Percentiles rank a stretch among this genome's conserved stretches.
phyloP scores from a whole-genome alignment of 2,888 invertebrate genomes.

The Anticlea derivata region DNA sequence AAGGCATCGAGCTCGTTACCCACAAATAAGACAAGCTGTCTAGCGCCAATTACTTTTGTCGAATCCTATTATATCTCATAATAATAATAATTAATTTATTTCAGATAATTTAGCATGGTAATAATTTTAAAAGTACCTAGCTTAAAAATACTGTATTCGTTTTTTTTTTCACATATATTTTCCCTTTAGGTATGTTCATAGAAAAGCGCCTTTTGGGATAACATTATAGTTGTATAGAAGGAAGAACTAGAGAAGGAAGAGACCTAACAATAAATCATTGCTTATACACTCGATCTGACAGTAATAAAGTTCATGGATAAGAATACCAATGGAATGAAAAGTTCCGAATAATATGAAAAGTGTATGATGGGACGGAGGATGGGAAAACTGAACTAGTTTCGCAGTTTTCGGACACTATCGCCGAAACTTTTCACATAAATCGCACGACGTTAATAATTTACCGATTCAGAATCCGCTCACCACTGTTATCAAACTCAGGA shows the following conservation, averaged over 20 bases:
- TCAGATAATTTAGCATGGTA: too few relatives aligned
- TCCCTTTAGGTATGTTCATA: too few relatives aligned
- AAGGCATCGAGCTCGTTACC: too few relatives aligned
- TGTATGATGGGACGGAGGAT: constrained; percentile 33
- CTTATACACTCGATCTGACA: constrained; percentile 19
- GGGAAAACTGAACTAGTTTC: constrained; percentile 16
- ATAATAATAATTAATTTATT: too few relatives aligned
- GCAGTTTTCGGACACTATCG: constrained; percentile 55
- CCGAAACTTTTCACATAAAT: constrained; percentile 68
- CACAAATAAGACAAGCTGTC: too few relatives aligned
- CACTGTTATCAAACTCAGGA: constrained; percentile 26
- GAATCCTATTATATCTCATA: too few relatives aligned
- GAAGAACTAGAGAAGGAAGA: constrained; percentile 7
- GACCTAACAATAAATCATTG: constrained; percentile 25
- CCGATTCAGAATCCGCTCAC: constrained; percentile 51
- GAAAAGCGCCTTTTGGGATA: too few relatives aligned
- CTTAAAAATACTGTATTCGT: too few relatives aligned
- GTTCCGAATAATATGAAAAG: constrained; percentile 36
- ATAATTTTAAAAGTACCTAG: too few relatives aligned
- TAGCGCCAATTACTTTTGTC: too few relatives aligned
- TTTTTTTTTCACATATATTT: too few relatives aligned
- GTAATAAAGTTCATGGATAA: constrained; percentile 33
- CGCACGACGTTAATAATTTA: constrained; percentile 66
- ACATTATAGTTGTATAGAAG: too few relatives aligned
- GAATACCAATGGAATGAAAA: constrained; percentile 33